Evolutionary conservation across 2,888 invertebrate species (phyloP).

Genomic region (Empis livida): DNA sequence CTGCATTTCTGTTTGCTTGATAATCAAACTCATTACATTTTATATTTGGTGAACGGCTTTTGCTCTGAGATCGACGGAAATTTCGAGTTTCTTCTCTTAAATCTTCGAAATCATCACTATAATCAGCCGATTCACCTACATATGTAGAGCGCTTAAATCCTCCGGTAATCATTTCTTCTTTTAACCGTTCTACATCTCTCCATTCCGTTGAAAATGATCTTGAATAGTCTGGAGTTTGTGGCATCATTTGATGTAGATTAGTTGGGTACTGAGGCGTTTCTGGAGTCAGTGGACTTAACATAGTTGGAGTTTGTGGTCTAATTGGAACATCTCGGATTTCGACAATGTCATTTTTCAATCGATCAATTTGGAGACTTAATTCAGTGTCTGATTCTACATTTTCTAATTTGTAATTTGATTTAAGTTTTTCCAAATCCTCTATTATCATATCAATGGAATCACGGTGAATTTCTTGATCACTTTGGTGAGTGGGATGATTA

Average conservation of each 20-base stretch:
- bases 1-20: conserved; percentile 17
- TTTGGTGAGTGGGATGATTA: background rate
- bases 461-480: conserved; percentile 5
- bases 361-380: no score
- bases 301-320: no score
- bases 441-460: conserved; percentile 12
- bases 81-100: conserved; percentile 24
- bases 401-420: conserved; percentile 16
- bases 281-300: background rate
- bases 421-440: conserved; percentile 13
- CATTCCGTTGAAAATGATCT: conserved; percentile 22
- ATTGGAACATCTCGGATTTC: no score
- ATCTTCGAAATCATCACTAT: conserved; percentile 21
- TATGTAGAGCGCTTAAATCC: conserved; percentile 32
- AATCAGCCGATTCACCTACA: conserved; percentile 30
- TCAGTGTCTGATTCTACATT: conserved; percentile 15
- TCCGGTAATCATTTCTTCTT: conserved; percentile 20
- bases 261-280: background rate
- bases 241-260: no score
- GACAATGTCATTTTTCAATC: no score
- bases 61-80: conserved; percentile 28
- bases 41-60: conserved; percentile 25
- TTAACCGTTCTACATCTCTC: conserved; percentile 21
- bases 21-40: conserved; percentile 6
- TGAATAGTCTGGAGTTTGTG: conserved; percentile 3